A percentile compares a stretch with the other conserved stretches of the same genome.
phyloP scores from a whole-genome alignment of 2,113 vertebrate genomes.

The Takifugu bimaculatus region DNA sequence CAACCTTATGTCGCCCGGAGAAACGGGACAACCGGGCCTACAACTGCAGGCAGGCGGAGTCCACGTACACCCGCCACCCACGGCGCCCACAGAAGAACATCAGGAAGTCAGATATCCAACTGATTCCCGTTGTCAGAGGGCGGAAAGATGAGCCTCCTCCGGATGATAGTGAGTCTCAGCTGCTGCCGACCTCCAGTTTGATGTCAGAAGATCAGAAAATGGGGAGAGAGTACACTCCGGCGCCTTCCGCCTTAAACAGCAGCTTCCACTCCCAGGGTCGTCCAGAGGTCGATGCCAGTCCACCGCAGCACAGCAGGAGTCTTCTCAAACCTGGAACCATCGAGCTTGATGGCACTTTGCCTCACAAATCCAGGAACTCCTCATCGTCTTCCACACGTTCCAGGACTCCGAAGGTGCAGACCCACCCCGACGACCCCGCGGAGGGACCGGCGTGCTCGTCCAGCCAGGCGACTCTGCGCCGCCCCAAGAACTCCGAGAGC shows the following conservation, averaged over 20 bases:
- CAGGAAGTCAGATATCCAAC: conserved; percentile 88
- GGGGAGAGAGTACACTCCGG: conserved; percentile 71
- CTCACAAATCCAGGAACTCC: conserved; percentile 62
- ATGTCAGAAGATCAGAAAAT: conserved; percentile 49
- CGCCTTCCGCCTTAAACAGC: conserved; percentile 75
- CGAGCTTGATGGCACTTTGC: conserved; percentile 59
- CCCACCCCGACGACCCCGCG: conserved; percentile 27
- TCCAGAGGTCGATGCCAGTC: conserved; percentile 41
- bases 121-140: conserved; percentile 82
- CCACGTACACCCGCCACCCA: conserved; percentile 83
- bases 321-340: conserved; percentile 71
- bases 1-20: conserved; percentile 81
- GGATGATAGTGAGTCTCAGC: conserved; percentile 44
- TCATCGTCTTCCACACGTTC: conserved; percentile 56
- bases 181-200: conserved; percentile 19
- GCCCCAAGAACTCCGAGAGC: conserved; percentile 58
- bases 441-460: conserved; percentile 1
- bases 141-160: conserved; percentile 63
- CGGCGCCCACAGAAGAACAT: conserved; percentile 89
- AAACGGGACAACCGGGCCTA: conserved; percentile 86
- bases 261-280: conserved; percentile 79
- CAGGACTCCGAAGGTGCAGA: conserved; percentile 62
- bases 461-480: conserved; percentile 67
- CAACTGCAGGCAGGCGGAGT: conserved; percentile 91
- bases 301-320: conserved; percentile 43